Evolutionary conservation across 1,140 invertebrate species (phyloP), one percentile per base, ranked within the genome.

Genomic region (Papilio helenus): DNA sequence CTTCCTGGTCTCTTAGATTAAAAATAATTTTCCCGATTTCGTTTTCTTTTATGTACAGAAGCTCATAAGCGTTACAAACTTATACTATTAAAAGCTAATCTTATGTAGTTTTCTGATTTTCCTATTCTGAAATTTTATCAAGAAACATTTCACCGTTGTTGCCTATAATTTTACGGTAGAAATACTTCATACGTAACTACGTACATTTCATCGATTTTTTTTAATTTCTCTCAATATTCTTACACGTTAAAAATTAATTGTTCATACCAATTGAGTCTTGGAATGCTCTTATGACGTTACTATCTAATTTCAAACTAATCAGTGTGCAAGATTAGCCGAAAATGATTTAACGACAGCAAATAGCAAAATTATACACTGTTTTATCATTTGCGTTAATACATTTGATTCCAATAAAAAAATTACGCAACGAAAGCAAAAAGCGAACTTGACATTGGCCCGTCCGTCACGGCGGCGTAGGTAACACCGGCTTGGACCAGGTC

Each of bases 361-460:
- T 58, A 58, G 2, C 20, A 23, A 26, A 2, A 26, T 61, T n/a
- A 12, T 20, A 12, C 14, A 12, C 10, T 65, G 12, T 65, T 65
- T 65, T 65, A 65, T 65, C 61, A 65, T 65, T 65, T 65, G 23
- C n/a, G 55, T 58, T 65, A 77, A 65, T 77, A 76, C 49, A 55
- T 61, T 77, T 42, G 39, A 23, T 58, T 44, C 20, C 3, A 42
- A 77, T 42, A 39, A 77, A 77, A 34, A 77, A 77, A 58, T 77
- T 77, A 77, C 76, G 76, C 58, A 65, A 77, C 26, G 39, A 77
- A 77, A 77, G 76, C 14, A 65, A 77, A 77, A 65, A 65, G 51
- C 55, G 76, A 77, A 77, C 76, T 77, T 77, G 76, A 77, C 76
- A 77, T 77, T 77, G 55, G 55, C 34, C 58, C 42, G 76, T 61